Conservation (phyloP, 1,140 invertebrate species). For the Onthophagus taurus region DNA sequence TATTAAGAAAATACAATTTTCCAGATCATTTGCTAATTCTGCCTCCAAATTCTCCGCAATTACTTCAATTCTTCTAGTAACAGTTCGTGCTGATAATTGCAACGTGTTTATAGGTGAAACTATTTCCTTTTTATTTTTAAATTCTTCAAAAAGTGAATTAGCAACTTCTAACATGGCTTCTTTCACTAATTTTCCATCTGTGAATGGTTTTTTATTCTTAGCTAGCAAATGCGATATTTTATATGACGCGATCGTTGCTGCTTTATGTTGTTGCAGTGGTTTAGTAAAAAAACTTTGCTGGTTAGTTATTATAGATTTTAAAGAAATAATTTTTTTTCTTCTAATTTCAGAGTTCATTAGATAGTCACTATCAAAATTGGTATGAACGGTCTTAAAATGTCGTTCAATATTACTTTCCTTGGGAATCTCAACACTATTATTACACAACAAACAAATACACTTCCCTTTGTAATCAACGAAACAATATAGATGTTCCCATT, state of each 20-base stretch:
- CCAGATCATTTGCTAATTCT: slow-evolving; percentile 18
- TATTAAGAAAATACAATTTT: too few relatives aligned
- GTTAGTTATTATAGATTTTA: slow-evolving; percentile 22
- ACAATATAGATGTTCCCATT: slow-evolving; percentile 14
- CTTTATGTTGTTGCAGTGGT: slow-evolving; percentile 18
- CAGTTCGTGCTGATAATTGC: slow-evolving; percentile 18
- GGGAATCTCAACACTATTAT: slow-evolving; percentile 13
- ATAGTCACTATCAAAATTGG: too few relatives aligned
- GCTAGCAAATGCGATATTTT: slow-evolving; percentile 27
- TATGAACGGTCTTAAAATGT: too few relatives aligned
- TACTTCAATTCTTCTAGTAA: slow-evolving; percentile 19
- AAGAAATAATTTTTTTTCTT: slow-evolving; percentile 26
- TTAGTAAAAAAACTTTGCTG: slow-evolving; percentile 26
- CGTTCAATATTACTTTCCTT: slow-evolving; percentile 17
- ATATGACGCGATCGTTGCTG: slow-evolving; percentile 17
- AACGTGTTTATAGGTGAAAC: slow-evolving; percentile 15
- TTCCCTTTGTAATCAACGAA: slow-evolving; percentile 16
- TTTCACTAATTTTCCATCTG: slow-evolving; percentile 13
- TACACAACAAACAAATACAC: slow-evolving; percentile 17
- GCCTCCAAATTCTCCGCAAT: slow-evolving; percentile 14
- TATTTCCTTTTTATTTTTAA: slow-evolving; percentile 18
- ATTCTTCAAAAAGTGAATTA: too few relatives aligned
- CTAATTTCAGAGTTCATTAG: slow-evolving; percentile 27
- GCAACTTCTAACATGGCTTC: too few relatives aligned
- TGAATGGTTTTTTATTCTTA: slow-evolving; percentile 21